A percentile compares a stretch with the other conserved stretches of the same genome.
These are phyloP conservation scores for Microdon myrmicae DNA, from an alignment of 2,888 invertebrate genomes.

Conservation along the genomic window DNA sequence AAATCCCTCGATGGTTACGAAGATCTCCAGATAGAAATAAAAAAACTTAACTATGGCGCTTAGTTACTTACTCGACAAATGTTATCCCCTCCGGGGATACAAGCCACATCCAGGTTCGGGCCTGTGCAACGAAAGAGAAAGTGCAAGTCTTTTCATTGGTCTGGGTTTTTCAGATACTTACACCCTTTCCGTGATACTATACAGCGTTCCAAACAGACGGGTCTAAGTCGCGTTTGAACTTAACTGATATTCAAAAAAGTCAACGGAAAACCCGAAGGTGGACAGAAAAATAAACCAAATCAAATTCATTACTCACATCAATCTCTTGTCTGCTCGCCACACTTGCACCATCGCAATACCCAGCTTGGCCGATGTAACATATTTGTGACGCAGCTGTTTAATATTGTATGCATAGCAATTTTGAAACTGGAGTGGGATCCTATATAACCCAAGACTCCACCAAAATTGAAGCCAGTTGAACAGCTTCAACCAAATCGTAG, in stretches of 20 bases:
- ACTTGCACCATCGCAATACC: slow-evolving; percentile 24
- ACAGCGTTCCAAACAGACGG: slow-evolving; percentile 15
- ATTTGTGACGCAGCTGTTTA: slow-evolving; percentile 43
- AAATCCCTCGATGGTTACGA: slow-evolving; percentile 2
- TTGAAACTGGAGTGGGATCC: slow-evolving; percentile 43
- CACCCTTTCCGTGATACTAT: slow-evolving; percentile 15
- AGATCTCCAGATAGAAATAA: slow-evolving; percentile 3
- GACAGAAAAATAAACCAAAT: slow-evolving; percentile 21
- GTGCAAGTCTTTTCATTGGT: slow-evolving; percentile 10
- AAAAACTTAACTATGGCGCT: slow-evolving; percentile 1
- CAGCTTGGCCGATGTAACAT: slow-evolving; percentile 30
- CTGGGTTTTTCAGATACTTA: slow-evolving; percentile 27
- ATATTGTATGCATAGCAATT: slow-evolving; percentile 17
- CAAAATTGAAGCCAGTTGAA: slow-evolving; percentile 46
- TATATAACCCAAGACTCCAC: slow-evolving; percentile 42
- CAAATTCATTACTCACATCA: slow-evolving; percentile 25
- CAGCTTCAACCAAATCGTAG: slow-evolving; percentile 46
- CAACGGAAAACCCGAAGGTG: slow-evolving; percentile 45
- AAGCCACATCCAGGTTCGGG: slow-evolving; percentile 30
- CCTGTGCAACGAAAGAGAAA: slow-evolving; percentile 43
- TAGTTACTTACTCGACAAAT: slow-evolving; percentile 10
- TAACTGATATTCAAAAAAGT: slow-evolving; percentile 30
- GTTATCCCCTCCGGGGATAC: slow-evolving; percentile 7
- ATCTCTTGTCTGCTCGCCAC: slow-evolving; percentile 23
- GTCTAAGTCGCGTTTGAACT: slow-evolving; percentile 15